Percentiles rank a stretch among this genome's conserved stretches.
Conservation (phyloP, 1,140 invertebrate species). For the Drosophila biarmipes region DNA sequence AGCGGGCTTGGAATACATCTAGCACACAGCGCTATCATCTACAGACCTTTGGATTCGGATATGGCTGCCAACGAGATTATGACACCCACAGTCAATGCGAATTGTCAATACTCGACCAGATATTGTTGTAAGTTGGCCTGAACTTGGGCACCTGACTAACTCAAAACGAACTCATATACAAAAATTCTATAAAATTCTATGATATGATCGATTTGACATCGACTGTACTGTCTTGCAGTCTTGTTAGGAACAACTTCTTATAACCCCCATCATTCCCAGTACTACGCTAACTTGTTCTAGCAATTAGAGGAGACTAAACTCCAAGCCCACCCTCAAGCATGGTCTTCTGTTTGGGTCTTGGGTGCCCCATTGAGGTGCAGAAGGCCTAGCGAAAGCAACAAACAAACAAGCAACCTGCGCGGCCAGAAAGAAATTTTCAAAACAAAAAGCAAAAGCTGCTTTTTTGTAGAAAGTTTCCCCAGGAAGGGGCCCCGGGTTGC, state of each 20-base stretch:
- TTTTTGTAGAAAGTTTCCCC: slow-evolving; percentile 55
- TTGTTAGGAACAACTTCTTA: background rate
- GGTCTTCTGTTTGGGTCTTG: background rate
- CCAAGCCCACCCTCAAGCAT: background rate
- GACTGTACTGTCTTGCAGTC: background rate
- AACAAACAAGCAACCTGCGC: slow-evolving; percentile 54
- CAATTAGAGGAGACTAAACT: slow-evolving; percentile 1
- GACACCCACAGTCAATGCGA: slow-evolving; percentile 81
- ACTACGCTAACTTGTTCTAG: slow-evolving; percentile 8
- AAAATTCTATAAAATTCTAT: background rate
- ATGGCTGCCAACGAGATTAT: slow-evolving; percentile 84
- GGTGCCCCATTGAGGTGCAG: slow-evolving; percentile 8
- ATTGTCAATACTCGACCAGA: slow-evolving; percentile 82
- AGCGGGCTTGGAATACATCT: slow-evolving; percentile 17
- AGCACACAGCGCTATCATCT: slow-evolving; percentile 9
- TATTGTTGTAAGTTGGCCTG: slow-evolving; percentile 79
- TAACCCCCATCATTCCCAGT: background rate
- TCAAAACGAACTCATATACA: background rate
- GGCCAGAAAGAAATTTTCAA: slow-evolving; percentile 51
- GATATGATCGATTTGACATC: background rate
- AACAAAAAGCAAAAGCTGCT: slow-evolving; percentile 49
- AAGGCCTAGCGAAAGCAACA: slow-evolving; percentile 52
- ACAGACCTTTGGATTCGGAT: slow-evolving; percentile 49
- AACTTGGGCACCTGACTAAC: background rate
- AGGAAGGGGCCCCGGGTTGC: slow-evolving; percentile 35